Base-by-base conservation (phyloP, 2,888 invertebrate species). In the Melieria crassipennis region DNA sequence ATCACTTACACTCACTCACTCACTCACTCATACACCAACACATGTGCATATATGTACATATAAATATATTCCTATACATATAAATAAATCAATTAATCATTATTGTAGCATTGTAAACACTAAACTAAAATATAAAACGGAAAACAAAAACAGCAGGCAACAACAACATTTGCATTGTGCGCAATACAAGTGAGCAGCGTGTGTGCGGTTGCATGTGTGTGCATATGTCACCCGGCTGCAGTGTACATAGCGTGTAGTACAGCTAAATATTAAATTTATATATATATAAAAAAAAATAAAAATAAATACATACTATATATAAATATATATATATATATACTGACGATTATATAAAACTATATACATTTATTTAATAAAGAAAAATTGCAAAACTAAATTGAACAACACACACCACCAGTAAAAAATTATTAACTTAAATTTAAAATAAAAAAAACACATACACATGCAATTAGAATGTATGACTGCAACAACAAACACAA, bases 61-160 rank as follows among this genome's bases (percentile, higher is more conserved):
- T 74, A 79, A 74, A 79, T 76, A 73, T 75, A 77, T 72, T 70
- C 71, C 69, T 65, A 68, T 50, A 60, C 56, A 65, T 73, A 46
- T 48, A 66, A 46, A 65, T 55, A 56, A 47, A 62, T 45, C 11
- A 45, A 61, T 46, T 55, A 55, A 69, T 30, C 30, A 30, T 30
- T 4, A 60, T 58, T 67, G 60, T 69, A 69, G 61, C 16, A 63
- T 56, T 69, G 62, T 69, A 69, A 63, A 63, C 63, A 62, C 13
- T 61, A 68, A 61, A 58, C 48, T 57, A 50, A 42, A 50, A 60
- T 50, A 7, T 52, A 11, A 7, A 67, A 50, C 45, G 30, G 61
- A 67, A 6, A 67, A 60, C 30, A 61, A 61, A 10, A 61, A 52
- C 42, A n/a, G 13, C 50, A 50, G 11, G 11, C 7, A 50, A 10